phyloP scores from a whole-genome alignment of 2,797 vertebrate genomes.

The Leptoclinus maculatus region DNA sequence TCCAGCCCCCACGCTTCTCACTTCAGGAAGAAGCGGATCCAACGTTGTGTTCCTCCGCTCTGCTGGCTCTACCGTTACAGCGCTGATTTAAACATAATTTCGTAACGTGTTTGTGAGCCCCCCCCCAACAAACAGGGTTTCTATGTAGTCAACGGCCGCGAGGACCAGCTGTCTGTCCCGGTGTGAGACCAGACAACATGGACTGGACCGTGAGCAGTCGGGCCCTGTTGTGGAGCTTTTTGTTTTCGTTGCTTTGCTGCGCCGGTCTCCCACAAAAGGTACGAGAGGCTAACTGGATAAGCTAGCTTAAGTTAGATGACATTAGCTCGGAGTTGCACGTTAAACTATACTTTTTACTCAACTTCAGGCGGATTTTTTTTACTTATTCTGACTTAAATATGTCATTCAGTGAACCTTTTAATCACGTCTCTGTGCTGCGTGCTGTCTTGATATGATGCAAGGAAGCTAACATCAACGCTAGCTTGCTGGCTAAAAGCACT shows the following conservation, averaged over 20 bases:
- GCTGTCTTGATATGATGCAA: conserved; percentile 4
- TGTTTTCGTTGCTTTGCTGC: conserved; percentile 71
- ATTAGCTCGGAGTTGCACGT: not conserved
- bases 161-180: conserved; percentile 56
- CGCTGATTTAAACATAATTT: not conserved
- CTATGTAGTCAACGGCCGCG: conserved; percentile 69
- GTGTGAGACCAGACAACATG: conserved; percentile 74
- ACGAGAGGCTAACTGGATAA: conserved; percentile 60
- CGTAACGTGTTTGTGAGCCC: not conserved
- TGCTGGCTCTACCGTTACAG: not conserved
- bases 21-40: conserved; percentile 76
- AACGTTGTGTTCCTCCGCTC: not conserved
- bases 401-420: not conserved
- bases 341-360: not conserved
- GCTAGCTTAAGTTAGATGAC: conserved; percentile 41
- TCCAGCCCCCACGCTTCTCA: conserved; percentile 66
- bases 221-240: conserved; percentile 80
- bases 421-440: not conserved
- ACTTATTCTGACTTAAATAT: not conserved
- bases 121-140: conserved; percentile 3
- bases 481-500: conserved; percentile 22
- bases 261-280: conserved; percentile 77
- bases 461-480: conserved; percentile 35
- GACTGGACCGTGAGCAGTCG: conserved; percentile 78
- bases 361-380: not conserved